Evolutionary conservation across 2,888 invertebrate species (phyloP).

Genomic region (Amiota minor): DNA sequence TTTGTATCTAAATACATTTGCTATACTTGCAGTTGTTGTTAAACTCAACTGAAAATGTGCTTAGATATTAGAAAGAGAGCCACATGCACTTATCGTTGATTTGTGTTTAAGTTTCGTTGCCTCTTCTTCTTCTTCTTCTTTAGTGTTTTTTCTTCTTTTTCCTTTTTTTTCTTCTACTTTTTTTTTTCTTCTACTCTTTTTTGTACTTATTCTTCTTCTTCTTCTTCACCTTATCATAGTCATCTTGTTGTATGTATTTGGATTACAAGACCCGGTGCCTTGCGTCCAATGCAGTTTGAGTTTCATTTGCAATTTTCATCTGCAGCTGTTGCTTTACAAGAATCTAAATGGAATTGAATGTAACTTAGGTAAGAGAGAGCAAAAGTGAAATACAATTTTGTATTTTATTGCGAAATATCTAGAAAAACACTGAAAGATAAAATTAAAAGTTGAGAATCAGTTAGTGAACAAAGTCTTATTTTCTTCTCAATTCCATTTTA

Average conservation of each 20-base stretch:
- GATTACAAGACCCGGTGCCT: not conserved
- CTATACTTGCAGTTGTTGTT: no score
- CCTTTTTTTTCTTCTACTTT: not conserved
- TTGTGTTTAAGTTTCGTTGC: conserved; percentile 46
- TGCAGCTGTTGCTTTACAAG: conserved; percentile 56
- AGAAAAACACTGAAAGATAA: conserved; percentile 12
- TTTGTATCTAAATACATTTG: no score
- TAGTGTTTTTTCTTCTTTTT: not conserved
- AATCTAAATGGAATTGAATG: conserved; percentile 20
- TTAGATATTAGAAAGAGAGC: conserved; percentile 15
- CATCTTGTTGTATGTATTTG: no score
- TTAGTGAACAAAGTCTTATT: no score
- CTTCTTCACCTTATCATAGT: no score
- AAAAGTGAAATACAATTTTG: conserved; percentile 4
- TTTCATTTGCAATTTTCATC: conserved; percentile 66
- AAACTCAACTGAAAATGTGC: no score
- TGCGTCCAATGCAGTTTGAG: conserved; percentile 44
- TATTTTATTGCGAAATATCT: conserved; percentile 9
- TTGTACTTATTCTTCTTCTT: no score
- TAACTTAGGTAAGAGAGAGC: not conserved
- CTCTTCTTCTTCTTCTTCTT: not conserved
- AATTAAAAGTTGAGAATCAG: no score
- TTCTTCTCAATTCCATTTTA: no score
- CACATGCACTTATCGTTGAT: conserved; percentile 65
- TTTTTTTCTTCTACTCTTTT: not conserved